A percentile compares a stretch with the other conserved stretches of the same genome.
Evolutionary conservation across 53 echinoderm and acorn worm genomes (phyloP).

Genomic region (Pentamera pediparva): DNA sequence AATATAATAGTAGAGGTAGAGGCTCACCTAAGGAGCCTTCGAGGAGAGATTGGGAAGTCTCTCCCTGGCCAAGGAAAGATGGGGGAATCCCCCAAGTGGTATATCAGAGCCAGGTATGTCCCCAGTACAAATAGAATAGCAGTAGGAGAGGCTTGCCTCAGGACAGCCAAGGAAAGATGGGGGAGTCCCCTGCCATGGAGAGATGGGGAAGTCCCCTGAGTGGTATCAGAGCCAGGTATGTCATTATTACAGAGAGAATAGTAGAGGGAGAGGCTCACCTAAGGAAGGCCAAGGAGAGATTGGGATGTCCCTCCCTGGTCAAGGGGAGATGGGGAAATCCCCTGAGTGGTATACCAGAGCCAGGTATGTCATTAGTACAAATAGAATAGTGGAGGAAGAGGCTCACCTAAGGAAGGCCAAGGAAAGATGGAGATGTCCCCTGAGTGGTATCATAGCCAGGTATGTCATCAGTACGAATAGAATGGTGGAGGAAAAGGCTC

Average conservation of each 20-base stretch:
- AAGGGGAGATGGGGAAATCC: slow-evolving; percentile 74
- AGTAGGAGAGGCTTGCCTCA: slow-evolving; percentile 1
- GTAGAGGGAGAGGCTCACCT: slow-evolving; percentile 53
- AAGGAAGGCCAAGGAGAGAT: slow-evolving; percentile 54
- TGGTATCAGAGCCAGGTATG: slow-evolving; percentile 44
- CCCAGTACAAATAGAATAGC: background rate
- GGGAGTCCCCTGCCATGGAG: too few relatives aligned
- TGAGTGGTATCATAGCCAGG: slow-evolving; percentile 36
- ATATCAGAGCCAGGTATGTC: slow-evolving; percentile 1
- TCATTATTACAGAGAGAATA: slow-evolving; percentile 47
- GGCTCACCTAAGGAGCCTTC: slow-evolving; percentile 40
- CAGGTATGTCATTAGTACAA: background rate
- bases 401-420: slow-evolving; percentile 50
- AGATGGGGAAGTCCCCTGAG: slow-evolving; percentile 60
- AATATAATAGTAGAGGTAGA: slow-evolving; percentile 53
- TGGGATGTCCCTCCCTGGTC: too few relatives aligned
- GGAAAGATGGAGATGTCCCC: slow-evolving; percentile 66
- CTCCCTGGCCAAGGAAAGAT: slow-evolving; percentile 66
- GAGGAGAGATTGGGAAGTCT: too few relatives aligned
- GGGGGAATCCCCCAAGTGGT: slow-evolving; percentile 48
- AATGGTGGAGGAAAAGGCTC: slow-evolving; percentile 59
- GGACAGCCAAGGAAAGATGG: slow-evolving; percentile 58
- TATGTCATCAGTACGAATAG: slow-evolving; percentile 46
- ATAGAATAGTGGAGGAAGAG: slow-evolving; percentile 54
- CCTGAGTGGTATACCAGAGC: slow-evolving; percentile 11